Base-by-base conservation (phyloP, 2,113 vertebrate species). In the Bagarius yarrelli region DNA sequence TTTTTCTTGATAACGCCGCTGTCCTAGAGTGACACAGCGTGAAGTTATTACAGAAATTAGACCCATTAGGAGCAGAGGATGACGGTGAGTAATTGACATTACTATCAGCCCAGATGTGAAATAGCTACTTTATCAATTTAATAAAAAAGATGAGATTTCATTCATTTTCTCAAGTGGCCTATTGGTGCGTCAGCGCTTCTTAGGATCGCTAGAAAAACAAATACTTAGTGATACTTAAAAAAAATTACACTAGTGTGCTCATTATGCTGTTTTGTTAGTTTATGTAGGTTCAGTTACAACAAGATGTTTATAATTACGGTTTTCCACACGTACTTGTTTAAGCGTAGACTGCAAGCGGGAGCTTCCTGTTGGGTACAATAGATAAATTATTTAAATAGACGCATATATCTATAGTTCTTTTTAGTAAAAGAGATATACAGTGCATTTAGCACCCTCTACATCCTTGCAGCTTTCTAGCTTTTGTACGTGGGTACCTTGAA, bases 11-110 rank as follows among this genome's bases (percentile, higher is more conserved):
- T 72, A 81, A 81, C 59, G 78, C 66, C 60, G 67, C 66, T 52
- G 66, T 74, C 81, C 79, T 36, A 44, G 47, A 83, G 78, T 82
- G 83, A 88, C 71, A 52, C 66, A 78, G 87, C 61, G 70, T 74
- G 82, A 74, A 82, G 84, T 89, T 86, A 89, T 89, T 85, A 85
- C 60, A 44, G 76, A 84, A 89, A 90, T 90, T 88, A 87, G 81
- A 52, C 77, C 69, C 75, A 88, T 90, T 88, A 87, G 81, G 56
- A 63, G 27, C 77, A 66, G 76, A 85, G 83, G 82, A 88, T 74
- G 80, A 87, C 79, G 67, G 71, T 85, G 84, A 88, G 78, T 86
- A 88, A 88, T 70, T 87, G 75, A 86, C 82, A 85, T 81, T 36
- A 44, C 76, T 84, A 86, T 78, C 78, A 77, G 71, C 59, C 75